A percentile compares a stretch with the other conserved stretches of the same genome.
These are phyloP conservation scores for Muscicapa adusta DNA, from an alignment of 2,113 vertebrate species.

Conservation along the genomic window DNA sequence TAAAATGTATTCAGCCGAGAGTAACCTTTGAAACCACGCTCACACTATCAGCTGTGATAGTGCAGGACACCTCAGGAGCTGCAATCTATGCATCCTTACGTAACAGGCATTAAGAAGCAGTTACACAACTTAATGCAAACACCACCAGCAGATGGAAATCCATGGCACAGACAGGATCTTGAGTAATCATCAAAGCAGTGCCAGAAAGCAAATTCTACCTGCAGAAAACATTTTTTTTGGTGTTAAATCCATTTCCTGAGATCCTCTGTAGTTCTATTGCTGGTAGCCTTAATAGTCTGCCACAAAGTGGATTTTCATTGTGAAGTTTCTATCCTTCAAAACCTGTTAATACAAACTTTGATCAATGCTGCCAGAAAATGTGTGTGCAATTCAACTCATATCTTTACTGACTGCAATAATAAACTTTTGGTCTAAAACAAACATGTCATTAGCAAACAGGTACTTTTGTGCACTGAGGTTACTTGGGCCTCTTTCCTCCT, in stretches of 20 bases:
- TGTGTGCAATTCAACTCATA: slow-evolving; percentile 8
- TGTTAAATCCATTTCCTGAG: background rate
- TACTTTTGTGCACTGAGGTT: background rate
- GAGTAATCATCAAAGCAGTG: slow-evolving; percentile 37
- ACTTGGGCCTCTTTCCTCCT: background rate
- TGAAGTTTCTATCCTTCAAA: background rate
- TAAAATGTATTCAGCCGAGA: background rate
- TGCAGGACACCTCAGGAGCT: slow-evolving; percentile 4
- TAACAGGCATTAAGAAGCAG: slow-evolving; percentile 46
- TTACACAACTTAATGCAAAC: slow-evolving; percentile 58
- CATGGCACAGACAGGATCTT: slow-evolving; percentile 34
- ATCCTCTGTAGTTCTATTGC: background rate
- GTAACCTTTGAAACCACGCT: background rate
- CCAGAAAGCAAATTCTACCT: slow-evolving; percentile 42
- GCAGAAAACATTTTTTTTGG: background rate
- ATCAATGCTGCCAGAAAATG: background rate
- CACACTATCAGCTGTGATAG: background rate
- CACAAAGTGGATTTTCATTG: background rate
- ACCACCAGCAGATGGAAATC: background rate
- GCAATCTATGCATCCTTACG: slow-evolving; percentile 43
- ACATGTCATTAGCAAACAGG: slow-evolving; percentile 48
- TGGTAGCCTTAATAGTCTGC: background rate
- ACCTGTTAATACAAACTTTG: background rate
- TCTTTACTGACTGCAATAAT: slow-evolving; percentile 53
- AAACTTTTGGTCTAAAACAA: slow-evolving; percentile 54